Conservation (phyloP, 2,888 invertebrate species). For the Chouioia cunea region DNA sequence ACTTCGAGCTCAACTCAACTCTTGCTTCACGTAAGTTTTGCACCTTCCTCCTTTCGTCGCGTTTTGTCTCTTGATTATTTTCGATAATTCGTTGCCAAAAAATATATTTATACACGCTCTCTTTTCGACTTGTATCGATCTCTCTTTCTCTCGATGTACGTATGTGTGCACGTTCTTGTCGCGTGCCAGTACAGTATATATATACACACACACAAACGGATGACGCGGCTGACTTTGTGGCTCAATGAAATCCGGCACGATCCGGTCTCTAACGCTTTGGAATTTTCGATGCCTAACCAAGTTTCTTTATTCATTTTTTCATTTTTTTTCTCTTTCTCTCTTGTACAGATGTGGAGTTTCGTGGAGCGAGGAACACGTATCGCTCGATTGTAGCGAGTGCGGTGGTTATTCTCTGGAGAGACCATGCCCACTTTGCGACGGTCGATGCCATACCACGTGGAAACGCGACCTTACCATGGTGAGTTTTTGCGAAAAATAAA, state of each 20-base stretch:
- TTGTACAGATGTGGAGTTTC: conserved; percentile 82
- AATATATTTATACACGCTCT: too few species aligned
- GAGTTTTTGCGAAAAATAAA: conserved; percentile 57
- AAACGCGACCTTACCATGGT: conserved; percentile 84
- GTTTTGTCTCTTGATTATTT: too few species aligned
- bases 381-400: conserved; percentile 83
- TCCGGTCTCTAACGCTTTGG: conserved; percentile 1
- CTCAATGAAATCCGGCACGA: conserved; percentile 6
- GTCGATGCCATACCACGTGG: conserved; percentile 80
- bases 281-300: not conserved
- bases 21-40: conserved; percentile 76
- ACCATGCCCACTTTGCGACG: conserved; percentile 83
- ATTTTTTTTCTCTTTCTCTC: conserved; percentile 45
- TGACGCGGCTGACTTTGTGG: conserved; percentile 10
- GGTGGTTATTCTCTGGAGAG: conserved; percentile 82
- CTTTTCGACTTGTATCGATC: too few species aligned
- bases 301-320: not conserved
- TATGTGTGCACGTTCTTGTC: not conserved
- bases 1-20: conserved; percentile 78
- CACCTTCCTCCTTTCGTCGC: not conserved
- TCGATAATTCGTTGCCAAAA: too few species aligned
- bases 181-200: too few species aligned
- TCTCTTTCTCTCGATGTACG: too few species aligned
- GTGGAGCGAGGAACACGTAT: conserved; percentile 84
- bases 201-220: too few species aligned